Conservation (phyloP, 2,888 invertebrate species). For the Lithophane ornitopus region DNA sequence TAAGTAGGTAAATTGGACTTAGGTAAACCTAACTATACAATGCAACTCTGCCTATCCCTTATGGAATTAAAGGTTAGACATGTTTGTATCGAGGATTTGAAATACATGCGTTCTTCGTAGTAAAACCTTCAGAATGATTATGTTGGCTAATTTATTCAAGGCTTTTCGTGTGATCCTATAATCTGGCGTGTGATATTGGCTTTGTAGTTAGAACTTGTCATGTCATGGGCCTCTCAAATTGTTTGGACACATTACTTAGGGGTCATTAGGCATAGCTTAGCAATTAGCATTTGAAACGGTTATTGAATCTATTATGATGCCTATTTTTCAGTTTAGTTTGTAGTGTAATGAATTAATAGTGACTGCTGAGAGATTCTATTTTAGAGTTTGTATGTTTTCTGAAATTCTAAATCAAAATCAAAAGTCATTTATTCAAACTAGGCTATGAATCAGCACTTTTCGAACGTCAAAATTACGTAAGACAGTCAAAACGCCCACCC, state of each 20-base stretch:
- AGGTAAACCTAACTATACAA: not conserved
- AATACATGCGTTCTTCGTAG: not conserved
- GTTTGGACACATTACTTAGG: slow-evolving; percentile 6
- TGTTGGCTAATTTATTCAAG: slow-evolving; percentile 25
- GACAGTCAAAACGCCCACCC: too few species aligned
- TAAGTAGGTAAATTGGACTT: not conserved
- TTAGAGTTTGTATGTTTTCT: not conserved
- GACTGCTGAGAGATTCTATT: not conserved
- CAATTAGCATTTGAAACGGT: not conserved
- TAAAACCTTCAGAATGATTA: slow-evolving; percentile 2
- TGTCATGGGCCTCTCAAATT: slow-evolving; percentile 23
- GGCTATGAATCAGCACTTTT: too few species aligned
- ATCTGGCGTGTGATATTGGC: slow-evolving; percentile 31
- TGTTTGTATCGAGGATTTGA: not conserved
- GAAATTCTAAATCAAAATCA: not conserved
- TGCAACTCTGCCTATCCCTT: not conserved
- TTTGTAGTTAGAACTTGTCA: slow-evolving; percentile 37
- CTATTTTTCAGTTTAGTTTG: not conserved
- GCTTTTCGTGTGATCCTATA: slow-evolving; percentile 20
- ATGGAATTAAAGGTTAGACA: not conserved
- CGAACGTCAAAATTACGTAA: too few species aligned
- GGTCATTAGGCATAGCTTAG: slow-evolving; percentile 9
- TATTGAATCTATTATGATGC: not conserved
- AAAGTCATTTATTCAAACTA: too few species aligned
- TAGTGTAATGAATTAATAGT: not conserved